Base-by-base conservation (phyloP, 2,888 invertebrate genomes). In the Apamea crenata region DNA sequence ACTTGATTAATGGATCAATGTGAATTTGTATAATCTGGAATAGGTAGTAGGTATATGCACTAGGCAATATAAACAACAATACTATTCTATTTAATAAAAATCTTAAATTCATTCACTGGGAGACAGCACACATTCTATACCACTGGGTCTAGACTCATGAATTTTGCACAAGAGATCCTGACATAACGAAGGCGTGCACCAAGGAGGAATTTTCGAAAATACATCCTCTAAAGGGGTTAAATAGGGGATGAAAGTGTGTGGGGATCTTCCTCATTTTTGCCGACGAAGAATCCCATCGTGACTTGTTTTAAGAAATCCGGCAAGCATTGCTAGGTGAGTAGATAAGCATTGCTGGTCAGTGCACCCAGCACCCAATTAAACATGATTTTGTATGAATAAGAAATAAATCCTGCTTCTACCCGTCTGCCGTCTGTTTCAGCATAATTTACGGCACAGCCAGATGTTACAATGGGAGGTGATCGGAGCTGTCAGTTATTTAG, bases 371-470 rank as follows among this genome's bases (percentile, higher is more conserved):
- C 10, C 53, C 5, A 18, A 53, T n/a, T 36, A 53, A 53, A 36
- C 36, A 36, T n/a, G 18, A 0, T 56, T 71, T 71, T n/a, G n/a
- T 56, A 36, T n/a, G 12, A 77, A 36, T 77, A 50, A 18, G 21
- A 36, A 40, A 77, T 77, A 63, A 12, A 78, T 63, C 16, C 1
- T 7, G 5, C 7, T 29, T 8, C 0, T 6, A n/a, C 0, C 40
- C 18, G 59, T 56, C 32, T 53, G 56, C 29, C 18, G 18, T n/a
- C 36, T 14, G n/a, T 50, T 72, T 12, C 16, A 32, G 32, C 18
- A 74, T 59, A 73, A 85, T 85, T 59, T 44, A 59, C 4, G n/a
- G 21, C n/a, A 12, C 6, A 66, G 0, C 63, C 16, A 70, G 18
- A 66, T 61, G 14, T 44, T 74, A n/a, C 65, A 40, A 65, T n/a